These are phyloP conservation scores for Uromys caudimaculatus DNA, from an alignment of 2,797 vertebrate species.

Conservation along the genomic window DNA sequence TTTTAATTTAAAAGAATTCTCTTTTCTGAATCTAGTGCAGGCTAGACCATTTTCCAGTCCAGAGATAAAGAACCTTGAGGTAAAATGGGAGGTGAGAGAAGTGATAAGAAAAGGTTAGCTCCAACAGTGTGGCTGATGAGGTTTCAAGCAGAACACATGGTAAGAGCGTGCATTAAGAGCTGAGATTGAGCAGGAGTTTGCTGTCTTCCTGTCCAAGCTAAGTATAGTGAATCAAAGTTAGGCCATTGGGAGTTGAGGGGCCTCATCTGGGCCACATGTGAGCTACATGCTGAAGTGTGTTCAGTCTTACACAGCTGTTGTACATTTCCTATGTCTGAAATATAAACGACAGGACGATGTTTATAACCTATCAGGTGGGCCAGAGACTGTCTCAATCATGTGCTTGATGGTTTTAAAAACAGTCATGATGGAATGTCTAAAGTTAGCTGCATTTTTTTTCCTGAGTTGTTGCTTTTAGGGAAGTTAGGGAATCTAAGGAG, in stretches of 20 bases:
- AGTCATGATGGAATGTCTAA: background rate
- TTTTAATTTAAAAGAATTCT: background rate
- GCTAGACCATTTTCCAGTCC: background rate
- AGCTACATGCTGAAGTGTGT: background rate
- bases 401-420: background rate
- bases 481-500: background rate
- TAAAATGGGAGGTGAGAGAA: background rate
- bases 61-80: background rate
- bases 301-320: background rate
- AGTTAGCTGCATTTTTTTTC: background rate
- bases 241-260: no score
- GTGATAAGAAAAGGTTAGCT: background rate
- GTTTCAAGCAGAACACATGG: background rate
- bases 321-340: background rate
- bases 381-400: background rate
- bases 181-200: background rate
- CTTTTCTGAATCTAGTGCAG: background rate
- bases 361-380: background rate
- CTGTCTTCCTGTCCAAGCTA: background rate
- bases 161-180: background rate
- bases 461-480: background rate
- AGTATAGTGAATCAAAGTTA: background rate
- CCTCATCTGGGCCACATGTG: background rate
- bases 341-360: background rate
- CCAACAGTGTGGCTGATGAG: background rate